Base-by-base conservation (phyloP, 2,888 invertebrate genomes). In the Scrobipalpa costella region DNA sequence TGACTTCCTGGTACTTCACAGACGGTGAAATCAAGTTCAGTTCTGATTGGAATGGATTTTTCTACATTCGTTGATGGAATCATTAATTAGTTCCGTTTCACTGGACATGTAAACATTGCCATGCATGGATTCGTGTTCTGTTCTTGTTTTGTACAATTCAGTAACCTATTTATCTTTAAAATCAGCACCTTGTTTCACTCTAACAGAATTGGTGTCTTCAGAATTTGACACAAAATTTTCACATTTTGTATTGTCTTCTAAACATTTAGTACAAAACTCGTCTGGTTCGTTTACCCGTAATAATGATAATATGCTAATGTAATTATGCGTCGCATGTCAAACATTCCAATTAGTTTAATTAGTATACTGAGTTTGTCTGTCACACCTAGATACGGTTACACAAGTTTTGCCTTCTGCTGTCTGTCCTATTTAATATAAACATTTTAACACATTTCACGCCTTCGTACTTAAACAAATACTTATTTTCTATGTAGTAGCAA, bases 1-100 rank as follows among this genome's bases (percentile, higher is more conserved):
- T 80, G 72, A 77, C 71, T 83, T 85, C 86, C 83, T 88, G 77
- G 80, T 84, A 79, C 71, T 71, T 60, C 49, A 60, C 49, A 49
- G 49, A 49, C 63, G 66, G 65, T 68, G 66, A 70, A 69, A 71
- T 72, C 70, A 65, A 68, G 66, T 70, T 68, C 64, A 68, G 21
- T 62, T 57, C 58, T 13, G 40, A 61, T 61, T 61, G 38, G 61
- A 61, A 52, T 61, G 19, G 19, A 33, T 61, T 61, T 61, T 60
- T 40, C 17, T 60, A 49, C 19, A 15, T 47, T 40, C 60, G 7
- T 8, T 52, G 33, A 52, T 52, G 9, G n/a, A 17, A 2, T n/a
- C n/a, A n/a, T 60, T 47, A 40, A 40, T 60, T 60, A 60, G 47
- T 60, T 47, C 47, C 59, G 47, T 19, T 58, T 21, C 40, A 52